Base-by-base conservation (phyloP, 1,140 invertebrate species). In the Drosophila takahashii region DNA sequence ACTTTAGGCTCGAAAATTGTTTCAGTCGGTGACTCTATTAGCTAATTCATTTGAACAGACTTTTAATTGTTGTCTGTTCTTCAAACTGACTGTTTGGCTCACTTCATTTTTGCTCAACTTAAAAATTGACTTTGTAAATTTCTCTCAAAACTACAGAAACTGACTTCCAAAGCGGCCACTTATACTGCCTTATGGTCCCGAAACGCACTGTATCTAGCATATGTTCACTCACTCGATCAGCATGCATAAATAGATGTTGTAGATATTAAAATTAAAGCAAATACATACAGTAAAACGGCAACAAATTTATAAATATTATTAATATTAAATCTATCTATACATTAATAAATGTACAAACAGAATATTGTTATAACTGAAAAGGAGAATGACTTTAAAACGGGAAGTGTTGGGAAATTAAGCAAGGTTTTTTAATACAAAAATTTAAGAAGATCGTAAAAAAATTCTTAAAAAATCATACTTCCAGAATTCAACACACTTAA, bases 181-280 rank as follows among this genome's bases (percentile, higher is more conserved):
- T 11, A 27, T 9, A 26, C 42, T 58, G 56, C 42, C 42, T 47
- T 58, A 47, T 5, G 6, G 15, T 11, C 15, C 41, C 32, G 8
- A 47, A 64, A 57, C 41, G 61, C 61, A 58, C 61, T 57, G 61
- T 58, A 37, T 10, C 2, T 3, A 36, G 11, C 3, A 34, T 51
- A 50, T 34, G 15, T 50, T 34, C 9, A 34, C 29, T 36, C 22
- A 4, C 18, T 41, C n/a, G 22, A 42, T 15, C 11, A 6, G 22
- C 18, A n/a, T 29, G 42, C 53, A 53, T 53, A 53, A 56, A 44
- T 72, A 65, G 52, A 45, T 62, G 47, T 69, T 85, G 81, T 86
- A 85, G 81, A 85, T 85, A 86, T 75, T 85, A 77, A 81, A 36
- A 36, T 16, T 64, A 60, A 48, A 44, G 79, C 79, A 74, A 81